Conservation (phyloP, 1,140 invertebrate genomes). For the Drosophila miranda region DNA sequence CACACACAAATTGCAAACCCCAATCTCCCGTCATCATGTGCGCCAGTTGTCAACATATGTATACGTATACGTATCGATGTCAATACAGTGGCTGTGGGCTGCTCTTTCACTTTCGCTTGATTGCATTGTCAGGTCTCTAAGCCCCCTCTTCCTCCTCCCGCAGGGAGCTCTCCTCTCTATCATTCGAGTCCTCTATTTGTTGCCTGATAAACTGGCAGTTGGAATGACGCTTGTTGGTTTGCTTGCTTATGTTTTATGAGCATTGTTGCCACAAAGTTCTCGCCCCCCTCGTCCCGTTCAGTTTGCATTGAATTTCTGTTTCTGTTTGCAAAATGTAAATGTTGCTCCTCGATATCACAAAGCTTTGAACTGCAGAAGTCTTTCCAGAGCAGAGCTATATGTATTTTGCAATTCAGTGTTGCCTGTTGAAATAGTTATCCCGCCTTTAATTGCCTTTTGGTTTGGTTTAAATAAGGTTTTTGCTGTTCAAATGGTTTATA, state of each 20-base stretch:
- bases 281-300: constrained; percentile 27
- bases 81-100: not conserved
- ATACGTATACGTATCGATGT: constrained; percentile 35
- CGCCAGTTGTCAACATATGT: constrained; percentile 37
- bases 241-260: constrained; percentile 74
- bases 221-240: constrained; percentile 64
- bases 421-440: constrained; percentile 5
- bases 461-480: not conserved
- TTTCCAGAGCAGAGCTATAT: not conserved
- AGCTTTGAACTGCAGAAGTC: constrained; percentile 30
- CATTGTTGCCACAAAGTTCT: constrained; percentile 58
- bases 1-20: constrained; percentile 22
- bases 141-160: not conserved
- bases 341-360: constrained; percentile 59
- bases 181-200: constrained; percentile 14
- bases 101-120: constrained; percentile 60
- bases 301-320: constrained; percentile 64
- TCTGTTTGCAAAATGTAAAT: constrained; percentile 68
- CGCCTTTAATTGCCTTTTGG: constrained; percentile 31
- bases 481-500: not conserved
- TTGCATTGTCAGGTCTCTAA: constrained; percentile 58
- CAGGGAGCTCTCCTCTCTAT: not conserved
- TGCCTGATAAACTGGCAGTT: constrained; percentile 48
- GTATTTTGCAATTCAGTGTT: constrained; percentile 1
- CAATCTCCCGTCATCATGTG: constrained; percentile 30